phyloP scores from a whole-genome alignment of 1,140 invertebrate species.

The Dendroctonus valens region DNA sequence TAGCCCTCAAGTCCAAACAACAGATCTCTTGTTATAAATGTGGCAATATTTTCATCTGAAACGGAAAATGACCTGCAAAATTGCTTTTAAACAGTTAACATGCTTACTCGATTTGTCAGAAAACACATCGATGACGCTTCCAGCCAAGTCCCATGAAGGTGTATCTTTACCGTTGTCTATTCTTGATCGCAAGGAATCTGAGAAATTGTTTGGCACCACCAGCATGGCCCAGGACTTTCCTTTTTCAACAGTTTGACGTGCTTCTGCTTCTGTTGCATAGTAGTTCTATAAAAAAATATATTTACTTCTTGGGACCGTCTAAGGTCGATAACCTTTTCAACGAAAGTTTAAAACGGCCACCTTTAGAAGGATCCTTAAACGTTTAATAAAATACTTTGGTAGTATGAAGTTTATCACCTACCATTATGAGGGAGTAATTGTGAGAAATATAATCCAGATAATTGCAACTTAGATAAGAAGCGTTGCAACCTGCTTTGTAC shows the following conservation, averaged over 20 bases:
- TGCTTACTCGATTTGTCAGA: slow-evolving; percentile 86
- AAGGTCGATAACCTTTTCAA: not conserved
- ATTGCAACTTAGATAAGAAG: slow-evolving; percentile 71
- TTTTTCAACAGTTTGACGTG: slow-evolving; percentile 65
- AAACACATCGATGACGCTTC: slow-evolving; percentile 80
- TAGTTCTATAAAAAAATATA: slow-evolving; percentile 35
- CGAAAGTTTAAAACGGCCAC: not conserved
- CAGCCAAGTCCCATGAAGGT: slow-evolving; percentile 74
- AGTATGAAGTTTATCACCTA: slow-evolving; percentile 36
- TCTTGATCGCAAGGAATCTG: slow-evolving; percentile 71
- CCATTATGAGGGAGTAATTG: slow-evolving; percentile 56
- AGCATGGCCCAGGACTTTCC: slow-evolving; percentile 85
- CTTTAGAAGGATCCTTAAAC: no score
- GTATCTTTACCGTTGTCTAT: slow-evolving; percentile 63
- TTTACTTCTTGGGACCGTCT: not conserved
- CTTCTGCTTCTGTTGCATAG: slow-evolving; percentile 65
- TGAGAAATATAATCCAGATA: slow-evolving; percentile 69
- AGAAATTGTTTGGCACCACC: slow-evolving; percentile 84
- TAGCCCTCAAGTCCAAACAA: slow-evolving; percentile 78
- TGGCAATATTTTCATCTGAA: slow-evolving; percentile 84
- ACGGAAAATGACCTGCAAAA: slow-evolving; percentile 1
- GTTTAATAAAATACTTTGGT: no score
- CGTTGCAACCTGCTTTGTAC: slow-evolving; percentile 59
- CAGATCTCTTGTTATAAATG: slow-evolving; percentile 77
- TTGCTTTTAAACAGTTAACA: not conserved